phyloP scores from a whole-genome alignment of 2,797 vertebrate genomes.

The Hypotaenidia okinawae region DNA sequence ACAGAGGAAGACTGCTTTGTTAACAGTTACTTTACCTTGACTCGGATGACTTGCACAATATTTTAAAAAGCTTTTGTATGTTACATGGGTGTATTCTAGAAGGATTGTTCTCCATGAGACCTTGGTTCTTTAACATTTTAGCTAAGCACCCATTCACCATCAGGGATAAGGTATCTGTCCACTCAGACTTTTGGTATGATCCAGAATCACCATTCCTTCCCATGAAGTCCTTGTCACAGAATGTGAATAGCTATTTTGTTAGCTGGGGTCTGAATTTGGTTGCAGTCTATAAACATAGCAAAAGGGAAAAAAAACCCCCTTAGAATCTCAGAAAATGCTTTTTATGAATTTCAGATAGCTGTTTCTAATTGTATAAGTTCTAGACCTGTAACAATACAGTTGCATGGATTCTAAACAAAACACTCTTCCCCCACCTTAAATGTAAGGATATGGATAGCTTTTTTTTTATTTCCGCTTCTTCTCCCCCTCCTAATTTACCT shows the following conservation, averaged over 20 bases:
- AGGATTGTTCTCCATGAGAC: not conserved
- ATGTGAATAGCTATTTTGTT: not conserved
- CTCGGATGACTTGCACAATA: not conserved
- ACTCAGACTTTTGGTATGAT: not conserved
- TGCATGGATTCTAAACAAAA: not conserved
- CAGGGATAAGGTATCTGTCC: not conserved
- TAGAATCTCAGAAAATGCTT: not conserved
- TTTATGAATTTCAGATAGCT: not conserved
- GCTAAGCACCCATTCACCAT: rapidly evolving
- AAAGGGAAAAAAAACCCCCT: not conserved
- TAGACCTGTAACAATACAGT: not conserved
- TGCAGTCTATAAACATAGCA: not conserved
- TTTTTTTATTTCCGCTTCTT: not conserved
- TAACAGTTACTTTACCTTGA: not conserved
- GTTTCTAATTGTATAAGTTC: not conserved
- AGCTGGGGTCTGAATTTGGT: not conserved
- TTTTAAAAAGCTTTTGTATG: not conserved
- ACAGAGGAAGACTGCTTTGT: not conserved
- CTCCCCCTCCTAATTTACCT: not conserved
- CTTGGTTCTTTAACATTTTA: not conserved
- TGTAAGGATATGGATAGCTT: not conserved
- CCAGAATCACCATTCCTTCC: not conserved
- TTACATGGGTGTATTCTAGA: not conserved
- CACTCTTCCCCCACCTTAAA: not conserved
- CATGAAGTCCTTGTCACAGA: not conserved